Conservation (phyloP, 30 jellyfish, hydroid and myxozoan genomes). For the Aurelia sp. region DNA sequence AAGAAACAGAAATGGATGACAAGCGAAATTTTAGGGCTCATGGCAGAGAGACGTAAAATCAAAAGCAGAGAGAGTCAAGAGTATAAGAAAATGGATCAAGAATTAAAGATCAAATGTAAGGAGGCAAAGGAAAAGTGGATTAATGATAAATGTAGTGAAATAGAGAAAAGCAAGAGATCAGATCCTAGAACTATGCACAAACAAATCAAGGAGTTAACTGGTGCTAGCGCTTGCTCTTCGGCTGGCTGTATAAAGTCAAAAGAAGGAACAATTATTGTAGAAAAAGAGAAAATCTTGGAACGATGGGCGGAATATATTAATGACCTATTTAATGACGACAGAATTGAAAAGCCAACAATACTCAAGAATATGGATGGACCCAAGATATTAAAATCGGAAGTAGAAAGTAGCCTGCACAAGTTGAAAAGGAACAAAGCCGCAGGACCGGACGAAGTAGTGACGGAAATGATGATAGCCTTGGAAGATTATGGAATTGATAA, state of each 20-base stretch:
- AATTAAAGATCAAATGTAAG: not conserved
- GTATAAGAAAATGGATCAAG: not conserved
- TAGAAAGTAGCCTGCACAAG: no score
- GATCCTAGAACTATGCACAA: not conserved
- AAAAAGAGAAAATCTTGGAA: not conserved
- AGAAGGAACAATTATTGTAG: not conserved
- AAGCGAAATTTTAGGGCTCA: not conserved
- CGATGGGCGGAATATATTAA: no score
- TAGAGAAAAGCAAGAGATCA: not conserved
- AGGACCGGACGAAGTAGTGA: no score
- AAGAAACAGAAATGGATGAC: conserved; percentile 9
- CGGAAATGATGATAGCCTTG: no score
- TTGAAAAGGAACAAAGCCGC: no score
- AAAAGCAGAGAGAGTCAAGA: not conserved
- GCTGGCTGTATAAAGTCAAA: not conserved
- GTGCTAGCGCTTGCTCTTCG: not conserved
- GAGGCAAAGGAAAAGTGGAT: not conserved
- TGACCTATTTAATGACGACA: no score
- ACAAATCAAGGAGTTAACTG: not conserved
- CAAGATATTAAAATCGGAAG: no score
- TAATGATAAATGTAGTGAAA: not conserved
- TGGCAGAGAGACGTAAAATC: not conserved
- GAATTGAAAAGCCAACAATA: no score
- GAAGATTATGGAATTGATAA: no score
- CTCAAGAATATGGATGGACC: no score